Evolutionary conservation across 2,797 vertebrate species (phyloP).

Genomic region (Coilia nasus): DNA sequence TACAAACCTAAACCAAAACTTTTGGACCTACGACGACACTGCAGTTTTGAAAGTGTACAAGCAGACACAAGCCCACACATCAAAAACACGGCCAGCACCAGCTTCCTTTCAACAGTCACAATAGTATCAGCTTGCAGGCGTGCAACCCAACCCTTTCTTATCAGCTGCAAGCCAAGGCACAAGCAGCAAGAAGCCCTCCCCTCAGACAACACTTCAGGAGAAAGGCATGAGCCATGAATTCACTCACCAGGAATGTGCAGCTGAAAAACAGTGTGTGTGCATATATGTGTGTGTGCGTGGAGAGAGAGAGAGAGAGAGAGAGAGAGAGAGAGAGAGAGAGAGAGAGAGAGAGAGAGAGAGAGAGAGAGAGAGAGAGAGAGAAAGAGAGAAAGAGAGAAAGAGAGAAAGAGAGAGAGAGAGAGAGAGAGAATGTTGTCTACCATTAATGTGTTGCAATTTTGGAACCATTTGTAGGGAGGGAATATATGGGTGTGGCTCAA

Average conservation of each 20-base stretch:
- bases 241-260: slow-evolving; percentile 76
- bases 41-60: neutral
- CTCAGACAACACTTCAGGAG: slow-evolving; percentile 52
- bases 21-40: neutral
- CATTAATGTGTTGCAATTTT: neutral
- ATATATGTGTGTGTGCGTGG: slow-evolving; percentile 38
- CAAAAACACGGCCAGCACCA: slow-evolving; percentile 53
- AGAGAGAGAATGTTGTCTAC: neutral
- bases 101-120: slow-evolving; percentile 65
- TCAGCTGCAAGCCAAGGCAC: slow-evolving; percentile 67
- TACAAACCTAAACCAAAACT: no score
- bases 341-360: slow-evolving; percentile 19
- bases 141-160: slow-evolving; percentile 71
- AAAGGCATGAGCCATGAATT: slow-evolving; percentile 72
- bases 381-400: slow-evolving; percentile 30
- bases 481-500: neutral
- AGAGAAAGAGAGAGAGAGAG: neutral
- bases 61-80: slow-evolving; percentile 34
- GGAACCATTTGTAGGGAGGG: neutral
- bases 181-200: slow-evolving; percentile 34
- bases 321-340: no score
- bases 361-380: neutral
- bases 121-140: slow-evolving; percentile 65
- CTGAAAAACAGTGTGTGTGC: slow-evolving; percentile 58
- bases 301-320: slow-evolving; percentile 20